phyloP scores from a whole-genome alignment of 2,113 vertebrate genomes.

The Corythornis vintsioides region DNA sequence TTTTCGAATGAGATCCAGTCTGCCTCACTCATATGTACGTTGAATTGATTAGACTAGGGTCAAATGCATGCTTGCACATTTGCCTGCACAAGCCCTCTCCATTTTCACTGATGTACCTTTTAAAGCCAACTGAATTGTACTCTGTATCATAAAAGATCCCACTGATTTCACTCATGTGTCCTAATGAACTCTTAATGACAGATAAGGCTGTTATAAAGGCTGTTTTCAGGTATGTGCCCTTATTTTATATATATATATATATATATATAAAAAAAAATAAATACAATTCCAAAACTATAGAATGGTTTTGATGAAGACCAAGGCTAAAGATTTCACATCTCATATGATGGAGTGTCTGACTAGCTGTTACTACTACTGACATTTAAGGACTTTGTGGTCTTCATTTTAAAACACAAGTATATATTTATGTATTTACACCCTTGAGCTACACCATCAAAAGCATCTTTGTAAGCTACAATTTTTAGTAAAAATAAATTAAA shows the following conservation, averaged over 20 bases:
- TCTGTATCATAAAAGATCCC: not conserved
- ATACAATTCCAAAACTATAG: not conserved
- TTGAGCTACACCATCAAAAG: conserved; percentile 41
- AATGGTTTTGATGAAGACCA: not conserved
- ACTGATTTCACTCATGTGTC: not conserved
- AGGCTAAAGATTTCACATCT: not conserved
- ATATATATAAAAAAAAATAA: not conserved
- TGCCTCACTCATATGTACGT: fast-evolving
- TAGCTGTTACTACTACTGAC: not conserved
- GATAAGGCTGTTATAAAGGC: not conserved
- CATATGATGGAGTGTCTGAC: not conserved
- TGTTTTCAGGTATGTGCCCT: not conserved
- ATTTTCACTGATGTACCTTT: not conserved
- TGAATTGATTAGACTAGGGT: not conserved
- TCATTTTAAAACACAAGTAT: not conserved
- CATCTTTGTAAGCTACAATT: conserved; percentile 48
- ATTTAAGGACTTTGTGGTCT: conserved; percentile 10
- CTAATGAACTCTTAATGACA: not conserved
- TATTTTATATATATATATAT: not conserved
- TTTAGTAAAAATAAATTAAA: conserved; percentile 72
- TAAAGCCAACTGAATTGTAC: not conserved
- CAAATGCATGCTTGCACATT: not conserved
- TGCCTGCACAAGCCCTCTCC: not conserved
- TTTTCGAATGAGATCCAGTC: not conserved
- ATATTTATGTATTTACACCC: conserved; percentile 43